Base-by-base conservation (phyloP, 2,888 invertebrate genomes). In the Nomada fabriciana region DNA sequence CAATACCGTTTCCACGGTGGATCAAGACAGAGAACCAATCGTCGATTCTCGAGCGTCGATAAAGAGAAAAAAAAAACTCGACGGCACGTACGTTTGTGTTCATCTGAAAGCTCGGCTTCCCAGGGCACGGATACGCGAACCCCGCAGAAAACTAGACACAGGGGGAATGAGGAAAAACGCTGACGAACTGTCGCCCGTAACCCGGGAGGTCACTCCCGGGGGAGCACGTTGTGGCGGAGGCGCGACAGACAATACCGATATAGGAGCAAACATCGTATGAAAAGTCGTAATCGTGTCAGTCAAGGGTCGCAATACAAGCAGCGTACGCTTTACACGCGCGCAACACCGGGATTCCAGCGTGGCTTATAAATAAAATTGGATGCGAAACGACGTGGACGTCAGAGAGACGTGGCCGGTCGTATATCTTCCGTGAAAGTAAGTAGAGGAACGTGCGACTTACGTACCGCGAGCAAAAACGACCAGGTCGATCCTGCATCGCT, bases 111-210 rank as follows among this genome's bases (percentile, higher is more conserved):
- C 43, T 18, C 55, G 60, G 42, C 64, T 75, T 55, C n/a, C 53
- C 42, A 63, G 23, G 55, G 36, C 67, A 64, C 69, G 59, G 42
- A 61, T 60, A 68, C 50, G 68, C 50, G 73, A 68, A 52, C 36
- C 18, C 5, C 52, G 53, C 53, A 57, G 61, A 86, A 85, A 87
- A 87, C 64, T 13, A 50, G 43, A 50, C 57, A 50, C 53, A 20
- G 15, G 20, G 67, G 18, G 29, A n/a, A 42, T 7, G 23, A 18
- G 55, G 61, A 86, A 85, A 87, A 87, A 83, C 75, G 52, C 50
- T 68, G 80, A 79, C 78, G 70, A 71, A 84, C 80, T 68, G 85
- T 79, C 76, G 63, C 55, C 70, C 64, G 70, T 79, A 85, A 84
- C 67, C 36, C 74, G 74, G 63, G 72, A 70, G 79, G 71, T 86